Percentiles rank a stretch among this genome's conserved stretches.
These are phyloP conservation scores for Benitochromis conjunctus DNA, from an alignment of 2,113 vertebrate genomes.

Conservation along the genomic window DNA sequence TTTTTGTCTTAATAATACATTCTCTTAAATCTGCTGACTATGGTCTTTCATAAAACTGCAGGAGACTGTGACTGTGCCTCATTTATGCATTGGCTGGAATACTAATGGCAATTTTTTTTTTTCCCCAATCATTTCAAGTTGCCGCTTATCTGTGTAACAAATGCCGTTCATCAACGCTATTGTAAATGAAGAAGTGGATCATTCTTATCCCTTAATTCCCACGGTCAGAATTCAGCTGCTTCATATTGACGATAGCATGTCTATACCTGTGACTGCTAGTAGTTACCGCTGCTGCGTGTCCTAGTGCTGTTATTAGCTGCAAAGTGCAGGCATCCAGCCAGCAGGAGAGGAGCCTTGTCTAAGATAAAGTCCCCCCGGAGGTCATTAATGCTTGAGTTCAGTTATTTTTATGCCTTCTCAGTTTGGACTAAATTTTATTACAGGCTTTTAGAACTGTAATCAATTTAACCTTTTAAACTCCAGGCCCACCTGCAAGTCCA, in stretches of 20 bases:
- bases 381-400: constrained; percentile 20
- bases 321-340: constrained; percentile 2
- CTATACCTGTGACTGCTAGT: neutral
- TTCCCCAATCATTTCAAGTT: neutral
- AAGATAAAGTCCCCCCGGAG: constrained; percentile 9
- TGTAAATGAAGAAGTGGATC: neutral
- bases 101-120: neutral
- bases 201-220: neutral
- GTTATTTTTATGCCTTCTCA: constrained; percentile 1
- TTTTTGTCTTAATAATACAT: neutral
- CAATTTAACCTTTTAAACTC: constrained; percentile 8
- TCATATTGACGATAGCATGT: neutral
- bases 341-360: neutral
- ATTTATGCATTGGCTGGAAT: neutral
- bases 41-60: neutral
- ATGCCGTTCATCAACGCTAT: neutral
- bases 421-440: constrained; percentile 22
- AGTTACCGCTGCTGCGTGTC: neutral
- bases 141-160: neutral
- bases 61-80: neutral
- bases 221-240: neutral
- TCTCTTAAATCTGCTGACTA: neutral
- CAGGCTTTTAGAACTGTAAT: constrained; percentile 2
- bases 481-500: neutral
- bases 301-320: neutral